Evolutionary conservation across 1,140 invertebrate genomes (phyloP), one percentile per base, ranked within the genome.

Genomic region (Eriocheir sinensis): DNA sequence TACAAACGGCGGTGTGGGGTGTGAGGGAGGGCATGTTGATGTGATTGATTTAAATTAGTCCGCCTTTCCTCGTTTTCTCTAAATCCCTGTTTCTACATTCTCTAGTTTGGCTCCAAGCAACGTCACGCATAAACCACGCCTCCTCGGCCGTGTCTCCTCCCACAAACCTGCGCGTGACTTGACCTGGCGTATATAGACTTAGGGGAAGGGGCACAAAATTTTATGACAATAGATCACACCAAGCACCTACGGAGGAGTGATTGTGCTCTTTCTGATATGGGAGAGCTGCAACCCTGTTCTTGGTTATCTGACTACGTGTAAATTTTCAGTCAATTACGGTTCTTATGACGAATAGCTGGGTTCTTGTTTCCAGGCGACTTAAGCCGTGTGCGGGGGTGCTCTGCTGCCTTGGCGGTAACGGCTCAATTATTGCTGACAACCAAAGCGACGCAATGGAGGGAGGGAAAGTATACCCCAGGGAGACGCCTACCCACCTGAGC

Each of bases 381-480:
- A 83, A 83, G 91, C 40, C 91, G 91, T 83, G 91, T 79, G 32
- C 91, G 48, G 91, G 81, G 60, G 15, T 92, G 79, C 91, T 79
- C 80, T 32, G 32, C 81, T 92, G 91, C 80, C 91, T 79, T 92
- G 91, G 36, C 34, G 79, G 79, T 79, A 92, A 92, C 36, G 83
- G 9, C 34, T 92, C 79, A 38, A 83, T 92, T 92, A 92, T 92
- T 92, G 91, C 91, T 92, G 83, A 32, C 83, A 92, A 92, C 91
- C 83, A 32, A 92, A 44, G 91, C 91, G 79, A 83, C 48, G 83
- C 79, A 92, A 81, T 80, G 91, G 91, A 79, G 83, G 81, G 91
- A 92, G 15, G 80, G 91, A 92, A 81, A 81, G 79, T 79, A 83
- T 41, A 38, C 21, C 83, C 83, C 79, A 92, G 27, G 30, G 30